A percentile compares a stretch with the other conserved stretches of the same genome.
Evolutionary conservation across 2,888 invertebrate species (phyloP).

Genomic region (Cephus spinipes): DNA sequence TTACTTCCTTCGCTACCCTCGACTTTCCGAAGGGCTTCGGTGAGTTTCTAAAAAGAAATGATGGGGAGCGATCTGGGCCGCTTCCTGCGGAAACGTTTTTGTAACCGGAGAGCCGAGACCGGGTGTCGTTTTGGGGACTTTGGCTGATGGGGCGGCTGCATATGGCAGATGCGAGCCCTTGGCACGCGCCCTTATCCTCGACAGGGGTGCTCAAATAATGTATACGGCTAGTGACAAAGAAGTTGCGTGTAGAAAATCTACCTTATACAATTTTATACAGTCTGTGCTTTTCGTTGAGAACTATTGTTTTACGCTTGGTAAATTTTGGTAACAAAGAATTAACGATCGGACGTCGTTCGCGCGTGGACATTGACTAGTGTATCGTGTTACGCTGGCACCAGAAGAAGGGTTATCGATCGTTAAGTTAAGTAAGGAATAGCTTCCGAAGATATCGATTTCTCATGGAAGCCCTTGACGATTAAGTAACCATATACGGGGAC

Average conservation of each 20-base stretch:
- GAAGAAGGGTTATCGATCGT: conserved; percentile 42
- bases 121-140: conserved; percentile 42
- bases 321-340: conserved; percentile 4
- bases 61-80: conserved; percentile 41
- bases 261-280: background rate
- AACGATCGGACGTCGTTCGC: conserved; percentile 34
- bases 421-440: conserved; percentile 1
- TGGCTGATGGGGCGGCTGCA: conserved; percentile 46
- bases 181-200: conserved; percentile 61
- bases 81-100: conserved; percentile 65
- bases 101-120: conserved; percentile 38
- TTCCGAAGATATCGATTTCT: conserved; percentile 19
- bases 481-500: conserved; percentile 18
- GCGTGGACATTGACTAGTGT: conserved; percentile 52
- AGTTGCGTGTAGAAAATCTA: background rate
- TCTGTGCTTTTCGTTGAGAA: background rate
- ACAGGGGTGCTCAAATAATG: conserved; percentile 50
- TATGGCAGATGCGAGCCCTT: conserved; percentile 59
- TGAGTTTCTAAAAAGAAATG: conserved; percentile 5
- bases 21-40: background rate
- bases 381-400: conserved; percentile 45
- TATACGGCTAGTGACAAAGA: conserved; percentile 9
- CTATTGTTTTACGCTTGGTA: conserved; percentile 11
- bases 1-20: background rate
- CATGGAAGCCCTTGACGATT: conserved; percentile 27